Evolutionary conservation across 2,888 invertebrate species (phyloP).

Genomic region (Tipula confusa): DNA sequence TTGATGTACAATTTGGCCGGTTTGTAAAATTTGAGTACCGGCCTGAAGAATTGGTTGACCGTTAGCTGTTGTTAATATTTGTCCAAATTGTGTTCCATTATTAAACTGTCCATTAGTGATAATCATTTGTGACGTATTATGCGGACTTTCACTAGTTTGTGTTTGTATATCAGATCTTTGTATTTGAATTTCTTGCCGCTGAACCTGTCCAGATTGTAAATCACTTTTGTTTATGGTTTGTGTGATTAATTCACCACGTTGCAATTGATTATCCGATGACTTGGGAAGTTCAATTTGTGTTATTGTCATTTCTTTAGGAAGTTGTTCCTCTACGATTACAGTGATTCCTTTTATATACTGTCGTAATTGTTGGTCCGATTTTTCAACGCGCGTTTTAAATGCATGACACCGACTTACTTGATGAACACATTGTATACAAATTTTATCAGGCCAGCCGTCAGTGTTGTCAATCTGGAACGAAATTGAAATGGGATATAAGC

Average conservation of each 20-base stretch:
- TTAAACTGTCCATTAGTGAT: conserved; percentile 41
- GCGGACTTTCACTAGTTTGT: conserved; percentile 41
- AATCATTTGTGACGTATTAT: conserved; percentile 43
- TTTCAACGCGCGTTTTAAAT: conserved; percentile 58
- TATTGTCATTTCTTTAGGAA: conserved; percentile 33
- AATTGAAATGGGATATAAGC: background rate
- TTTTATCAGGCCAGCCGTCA: conserved; percentile 58
- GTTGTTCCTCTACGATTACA: conserved; percentile 44
- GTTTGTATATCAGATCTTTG: conserved; percentile 30
- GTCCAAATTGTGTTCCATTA: conserved; percentile 45
- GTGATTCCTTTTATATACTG: conserved; percentile 51
- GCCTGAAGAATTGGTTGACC: conserved; percentile 42
- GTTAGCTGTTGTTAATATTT: conserved; percentile 43
- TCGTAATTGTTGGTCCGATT: conserved; percentile 56
- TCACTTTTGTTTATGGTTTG: conserved; percentile 28
- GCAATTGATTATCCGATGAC: conserved; percentile 33
- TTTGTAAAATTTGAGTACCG: conserved; percentile 45
- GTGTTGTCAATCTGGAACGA: conserved; percentile 53
- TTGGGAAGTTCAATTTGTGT: conserved; percentile 37
- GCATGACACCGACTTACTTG: conserved; percentile 62
- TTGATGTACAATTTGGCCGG: conserved; percentile 38
- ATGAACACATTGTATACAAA: conserved; percentile 61
- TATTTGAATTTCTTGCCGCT: conserved; percentile 29
- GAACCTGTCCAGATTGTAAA: conserved; percentile 14
- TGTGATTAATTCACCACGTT: conserved; percentile 32